Evolutionary conservation across 1,140 invertebrate species (phyloP), one percentile per base, ranked within the genome.

Genomic region (Drosophila pruinosa): DNA sequence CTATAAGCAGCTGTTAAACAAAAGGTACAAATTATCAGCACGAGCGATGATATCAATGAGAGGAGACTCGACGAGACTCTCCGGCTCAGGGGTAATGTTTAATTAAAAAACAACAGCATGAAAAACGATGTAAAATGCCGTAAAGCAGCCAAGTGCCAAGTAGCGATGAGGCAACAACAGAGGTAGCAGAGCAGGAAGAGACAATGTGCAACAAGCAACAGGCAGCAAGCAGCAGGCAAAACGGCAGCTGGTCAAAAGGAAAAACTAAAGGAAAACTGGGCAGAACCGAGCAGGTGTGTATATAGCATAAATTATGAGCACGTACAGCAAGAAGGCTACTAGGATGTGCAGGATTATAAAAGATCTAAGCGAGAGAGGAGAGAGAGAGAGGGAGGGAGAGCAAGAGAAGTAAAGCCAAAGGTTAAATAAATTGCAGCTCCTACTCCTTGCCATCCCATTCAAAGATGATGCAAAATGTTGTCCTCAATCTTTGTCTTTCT

Each of bases 391-490:
- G 4, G 41, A 61, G 24, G 26, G 57, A 67, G 41, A 19, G 15
- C 59, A 31, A 10, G 36, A 28, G 53, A 38, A 56, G 58, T 15
- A 61, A 65, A 71, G 36, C 58, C 58, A 71, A 75, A 78, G 69
- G 57, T 59, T 58, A 72, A 75, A 61, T 53, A 79, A 52, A 63
- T 72, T 63, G 34, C 22, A 28, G 36, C 26, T 12, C 2, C n/a
- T 39, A 38, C 26, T 36, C 59, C 26, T 17, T 15, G 1, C 7
- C 72, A 50, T 39, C 31, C 58, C 61, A 63, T 74, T 71, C 75
- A 85, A 63, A 76, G 69, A 76, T 83, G 72, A 83, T 83, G 80
- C 76, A 79, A 85, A 83, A 85, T 73, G 68, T 73, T 65, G 50
- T 59, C 54, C 34, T 45, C 24, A 54, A 64, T 54, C 38, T 45